Evolutionary conservation across 2,888 invertebrate species (phyloP).

Genomic region (Lapara coniferarum): DNA sequence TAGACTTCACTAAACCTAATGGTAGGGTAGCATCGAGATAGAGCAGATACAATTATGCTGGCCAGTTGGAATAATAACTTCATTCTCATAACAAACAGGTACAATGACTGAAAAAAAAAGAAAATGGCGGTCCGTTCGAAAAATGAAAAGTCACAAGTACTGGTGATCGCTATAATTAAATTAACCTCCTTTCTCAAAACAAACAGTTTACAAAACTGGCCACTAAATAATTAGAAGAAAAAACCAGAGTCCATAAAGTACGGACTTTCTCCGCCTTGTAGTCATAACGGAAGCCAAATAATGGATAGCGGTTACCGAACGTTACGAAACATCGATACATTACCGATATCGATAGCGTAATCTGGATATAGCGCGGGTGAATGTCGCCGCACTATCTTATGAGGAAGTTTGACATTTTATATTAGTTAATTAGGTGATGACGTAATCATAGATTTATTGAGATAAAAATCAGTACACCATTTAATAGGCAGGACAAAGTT

Average conservation of each 20-base stretch:
- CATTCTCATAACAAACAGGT: no score
- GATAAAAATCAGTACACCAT: no score
- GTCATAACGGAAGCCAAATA: constrained; percentile 40
- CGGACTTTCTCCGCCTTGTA: constrained; percentile 36
- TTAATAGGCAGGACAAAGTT: no score
- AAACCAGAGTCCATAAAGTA: neutral
- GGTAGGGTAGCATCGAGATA: no score
- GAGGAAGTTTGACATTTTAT: constrained; percentile 24
- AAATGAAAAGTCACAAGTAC: no score
- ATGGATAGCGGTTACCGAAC: constrained; percentile 39
- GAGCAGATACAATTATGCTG: no score
- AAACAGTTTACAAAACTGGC: neutral
- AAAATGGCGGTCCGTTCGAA: no score
- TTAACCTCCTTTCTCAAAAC: no score
- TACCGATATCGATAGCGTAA: constrained; percentile 38
- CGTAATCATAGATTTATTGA: neutral
- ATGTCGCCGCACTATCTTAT: constrained; percentile 43
- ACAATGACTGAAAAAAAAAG: no score
- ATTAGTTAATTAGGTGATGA: constrained; percentile 17
- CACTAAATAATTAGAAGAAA: constrained; percentile 6
- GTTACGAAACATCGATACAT: constrained; percentile 40
- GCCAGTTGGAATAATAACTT: no score
- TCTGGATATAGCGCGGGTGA: constrained; percentile 31
- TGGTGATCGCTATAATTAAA: no score
- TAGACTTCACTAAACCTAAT: no score